Evolutionary conservation across 2,888 invertebrate species (phyloP).

Genomic region (Nemurella pictetii): DNA sequence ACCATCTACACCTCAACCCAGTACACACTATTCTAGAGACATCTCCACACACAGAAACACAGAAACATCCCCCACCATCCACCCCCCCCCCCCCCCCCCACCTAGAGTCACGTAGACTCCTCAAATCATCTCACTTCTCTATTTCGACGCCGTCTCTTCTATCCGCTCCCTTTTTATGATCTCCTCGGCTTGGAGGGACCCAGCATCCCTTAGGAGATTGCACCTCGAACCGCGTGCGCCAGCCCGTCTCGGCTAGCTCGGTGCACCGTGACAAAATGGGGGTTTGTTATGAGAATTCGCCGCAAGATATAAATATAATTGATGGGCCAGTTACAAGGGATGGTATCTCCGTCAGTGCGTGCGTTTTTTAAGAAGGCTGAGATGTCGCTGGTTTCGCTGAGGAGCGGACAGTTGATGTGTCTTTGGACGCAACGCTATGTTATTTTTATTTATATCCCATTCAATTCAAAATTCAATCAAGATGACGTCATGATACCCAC

Average conservation of each 20-base stretch:
- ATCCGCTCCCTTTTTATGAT: not conserved
- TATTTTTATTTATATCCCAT: no score
- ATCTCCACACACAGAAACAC: no score
- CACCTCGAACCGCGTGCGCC: not conserved
- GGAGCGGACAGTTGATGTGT: no score
- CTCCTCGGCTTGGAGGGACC: not conserved
- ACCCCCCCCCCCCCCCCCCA: no score
- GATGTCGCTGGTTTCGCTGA: no score
- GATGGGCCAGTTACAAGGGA: conserved; percentile 18
- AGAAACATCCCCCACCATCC: no score
- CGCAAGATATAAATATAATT: conserved; percentile 23
- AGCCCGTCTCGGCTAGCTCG: not conserved
- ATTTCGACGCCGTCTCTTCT: not conserved
- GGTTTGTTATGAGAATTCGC: conserved; percentile 11
- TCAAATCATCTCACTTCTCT: not conserved
- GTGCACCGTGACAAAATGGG: conserved; percentile 25
- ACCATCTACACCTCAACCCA: no score
- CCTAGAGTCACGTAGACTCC: not conserved
- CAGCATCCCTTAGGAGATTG: not conserved
- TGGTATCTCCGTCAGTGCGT: not conserved
- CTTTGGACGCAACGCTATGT: no score
- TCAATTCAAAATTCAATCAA: no score
- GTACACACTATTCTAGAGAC: no score
- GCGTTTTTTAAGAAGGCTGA: no score
- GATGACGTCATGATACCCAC: no score